Base-by-base conservation (phyloP, 2,888 invertebrate genomes). In the Lucinisca nassula region DNA sequence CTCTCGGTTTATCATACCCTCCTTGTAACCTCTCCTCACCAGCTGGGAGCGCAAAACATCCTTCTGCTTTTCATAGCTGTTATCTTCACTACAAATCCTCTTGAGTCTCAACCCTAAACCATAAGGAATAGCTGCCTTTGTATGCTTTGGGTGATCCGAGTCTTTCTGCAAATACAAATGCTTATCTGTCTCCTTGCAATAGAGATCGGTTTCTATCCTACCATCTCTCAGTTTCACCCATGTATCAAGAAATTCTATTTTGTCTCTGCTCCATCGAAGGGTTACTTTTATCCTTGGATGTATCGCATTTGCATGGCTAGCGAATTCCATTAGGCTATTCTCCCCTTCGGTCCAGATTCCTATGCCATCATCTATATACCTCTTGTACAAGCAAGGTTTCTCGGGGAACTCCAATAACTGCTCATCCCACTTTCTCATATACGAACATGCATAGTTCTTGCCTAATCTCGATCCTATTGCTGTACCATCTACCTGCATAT, bases 351-450 rank as follows among this genome's bases (percentile, higher is more conserved):
- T 75, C 75, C 49, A 75, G 45, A 49, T 75, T 6, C 45, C 45
- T n/a, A 75, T 30, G 4, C 45, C 49, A 49, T 75, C 75, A 75
- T 75, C 51, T n/a, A 75, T 32, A 32, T 21, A 75, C 32, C 75
- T 24, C 30, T 49, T 49, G 49, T 75, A 75, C 17, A 75, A 6
- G 6, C 6, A 49, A 14, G 75, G 75, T 32, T 17, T 75, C 45
- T 61, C 3, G 21, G 51, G 51, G 21, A 51, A 40, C 14, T 40
- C 40, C 14, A 40, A 40, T 40, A 40, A 40, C 40, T 40, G 40
- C 40, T 40, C 80, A 55, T 84, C 72, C 80, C 78, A 74, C 35
- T 82, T 81, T n/a, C 79, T 1, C 85, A 85, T 73, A 38, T 82
- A 78, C 4, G 78, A n/a, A 32, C 75, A 85, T 37, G 78, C 78